phyloP scores from a whole-genome alignment of 2,113 vertebrate genomes.

The Conger conger region DNA sequence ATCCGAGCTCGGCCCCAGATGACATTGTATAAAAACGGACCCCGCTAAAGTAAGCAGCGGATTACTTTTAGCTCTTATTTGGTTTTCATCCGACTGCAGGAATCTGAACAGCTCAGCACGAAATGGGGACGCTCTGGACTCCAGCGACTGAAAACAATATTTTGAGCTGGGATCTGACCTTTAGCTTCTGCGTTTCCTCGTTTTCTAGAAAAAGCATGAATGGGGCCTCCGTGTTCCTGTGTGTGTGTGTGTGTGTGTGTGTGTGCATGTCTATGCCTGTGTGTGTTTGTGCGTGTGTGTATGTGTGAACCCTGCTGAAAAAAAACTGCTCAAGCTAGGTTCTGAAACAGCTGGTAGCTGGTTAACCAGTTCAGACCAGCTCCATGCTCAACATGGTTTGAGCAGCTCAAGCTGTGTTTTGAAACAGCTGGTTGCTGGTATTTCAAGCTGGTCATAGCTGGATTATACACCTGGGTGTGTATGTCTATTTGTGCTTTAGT shows the following conservation, averaged over 20 bases:
- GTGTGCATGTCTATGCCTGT: too few relatives aligned
- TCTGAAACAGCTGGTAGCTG: too few relatives aligned
- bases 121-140: constrained; percentile 49
- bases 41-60: constrained; percentile 59
- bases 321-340: too few relatives aligned
- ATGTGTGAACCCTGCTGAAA: too few relatives aligned
- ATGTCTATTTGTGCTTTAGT: constrained; percentile 5
- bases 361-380: too few relatives aligned
- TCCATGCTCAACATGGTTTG: too few relatives aligned
- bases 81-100: constrained; percentile 45
- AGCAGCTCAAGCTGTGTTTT: too few relatives aligned
- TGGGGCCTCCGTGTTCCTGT: not conserved
- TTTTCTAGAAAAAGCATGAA: constrained; percentile 44
- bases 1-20: constrained; percentile 38
- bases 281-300: constrained; percentile 21
- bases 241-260: constrained; percentile 23
- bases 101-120: constrained; percentile 55
- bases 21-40: constrained; percentile 49
- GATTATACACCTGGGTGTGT: too few relatives aligned
- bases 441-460: too few relatives aligned
- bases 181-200: constrained; percentile 41
- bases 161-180: constrained; percentile 45
- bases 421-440: too few relatives aligned
- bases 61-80: constrained; percentile 58
- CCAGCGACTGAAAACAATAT: constrained; percentile 31